Evolutionary conservation across 2,888 invertebrate species (phyloP).

Genomic region (Mythimna lalbum): DNA sequence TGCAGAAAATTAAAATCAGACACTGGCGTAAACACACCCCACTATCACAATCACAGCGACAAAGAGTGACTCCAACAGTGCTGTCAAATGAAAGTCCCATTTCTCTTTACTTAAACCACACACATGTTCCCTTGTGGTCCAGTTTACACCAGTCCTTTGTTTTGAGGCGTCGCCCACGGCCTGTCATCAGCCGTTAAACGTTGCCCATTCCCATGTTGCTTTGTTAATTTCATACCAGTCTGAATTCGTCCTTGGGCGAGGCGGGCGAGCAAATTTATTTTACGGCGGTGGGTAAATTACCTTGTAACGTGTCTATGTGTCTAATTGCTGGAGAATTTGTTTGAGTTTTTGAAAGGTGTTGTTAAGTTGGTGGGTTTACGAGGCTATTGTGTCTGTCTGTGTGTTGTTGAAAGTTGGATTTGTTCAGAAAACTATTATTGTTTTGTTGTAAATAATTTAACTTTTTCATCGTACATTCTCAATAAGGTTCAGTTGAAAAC

Average conservation of each 20-base stretch:
- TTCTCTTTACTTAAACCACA: constrained; percentile 64
- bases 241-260: constrained; percentile 78
- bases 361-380: background rate
- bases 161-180: constrained; percentile 80
- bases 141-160: constrained; percentile 84
- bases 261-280: constrained; percentile 75
- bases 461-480: no score
- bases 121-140: constrained; percentile 76
- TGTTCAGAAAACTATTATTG: no score
- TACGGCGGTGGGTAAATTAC: constrained; percentile 70
- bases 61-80: constrained; percentile 15
- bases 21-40: background rate
- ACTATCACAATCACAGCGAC: background rate
- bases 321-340: constrained; percentile 44
- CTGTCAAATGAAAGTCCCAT: constrained; percentile 36
- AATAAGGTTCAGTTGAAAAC: no score
- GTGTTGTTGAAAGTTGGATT: background rate
- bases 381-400: background rate
- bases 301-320: constrained; percentile 46
- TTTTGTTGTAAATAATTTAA: no score
- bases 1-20: background rate
- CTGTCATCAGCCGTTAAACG: constrained; percentile 85
- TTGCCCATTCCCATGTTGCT: constrained; percentile 74
- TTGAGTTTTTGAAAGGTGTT: constrained; percentile 15
- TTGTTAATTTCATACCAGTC: constrained; percentile 85